These are phyloP conservation scores for Apomyelois bistriatella DNA, from an alignment of 2,888 invertebrate species.

Conservation along the genomic window DNA sequence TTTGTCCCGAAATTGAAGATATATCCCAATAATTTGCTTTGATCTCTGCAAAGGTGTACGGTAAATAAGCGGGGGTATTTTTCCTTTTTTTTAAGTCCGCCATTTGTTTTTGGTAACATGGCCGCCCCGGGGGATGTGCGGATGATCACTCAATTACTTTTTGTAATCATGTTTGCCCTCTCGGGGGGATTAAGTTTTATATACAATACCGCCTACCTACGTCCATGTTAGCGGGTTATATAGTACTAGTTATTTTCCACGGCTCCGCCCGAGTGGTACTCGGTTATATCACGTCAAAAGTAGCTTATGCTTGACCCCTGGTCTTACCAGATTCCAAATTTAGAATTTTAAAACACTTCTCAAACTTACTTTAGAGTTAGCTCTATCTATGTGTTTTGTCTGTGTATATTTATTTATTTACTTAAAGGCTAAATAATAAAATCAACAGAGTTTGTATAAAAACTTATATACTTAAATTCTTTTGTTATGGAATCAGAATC, in stretches of 20 bases:
- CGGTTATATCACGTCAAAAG: no score
- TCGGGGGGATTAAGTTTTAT: background rate
- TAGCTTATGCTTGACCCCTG: no score
- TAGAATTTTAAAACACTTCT: no score
- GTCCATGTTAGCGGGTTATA: background rate
- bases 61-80: slow-evolving; percentile 2
- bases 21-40: slow-evolving; percentile 1
- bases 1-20: background rate
- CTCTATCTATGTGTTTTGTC: no score
- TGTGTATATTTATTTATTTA: no score
- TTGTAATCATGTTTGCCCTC: background rate
- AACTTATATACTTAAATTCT: no score
- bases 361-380: no score
- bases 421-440: no score
- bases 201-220: background rate
- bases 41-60: background rate
- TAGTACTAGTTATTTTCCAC: background rate
- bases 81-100: background rate
- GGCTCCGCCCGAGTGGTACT: no score
- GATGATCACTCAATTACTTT: slow-evolving; percentile 8
- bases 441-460: no score
- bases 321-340: no score
- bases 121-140: background rate
- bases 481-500: no score
- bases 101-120: slow-evolving; percentile 4